These are phyloP conservation scores for Plutomurus gul DNA, from an alignment of 1,140 invertebrate species.

Conservation along the genomic window DNA sequence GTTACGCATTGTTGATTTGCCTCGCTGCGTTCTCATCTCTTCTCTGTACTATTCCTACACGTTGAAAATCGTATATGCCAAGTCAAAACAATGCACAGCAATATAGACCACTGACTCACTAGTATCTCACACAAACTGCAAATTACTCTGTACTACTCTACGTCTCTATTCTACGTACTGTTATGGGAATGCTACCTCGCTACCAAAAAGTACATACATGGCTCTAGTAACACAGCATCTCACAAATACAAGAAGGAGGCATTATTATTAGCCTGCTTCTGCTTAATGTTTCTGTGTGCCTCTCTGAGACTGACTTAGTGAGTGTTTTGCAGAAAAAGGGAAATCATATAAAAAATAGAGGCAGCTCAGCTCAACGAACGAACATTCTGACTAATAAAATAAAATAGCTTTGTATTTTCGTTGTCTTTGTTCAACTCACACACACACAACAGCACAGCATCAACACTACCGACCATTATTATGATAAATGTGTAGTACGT, in stretches of 20 bases:
- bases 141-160: no score
- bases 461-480: no score
- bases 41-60: neutral
- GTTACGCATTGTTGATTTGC: constrained; percentile 11
- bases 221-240: no score
- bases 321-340: neutral
- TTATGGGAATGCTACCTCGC: no score
- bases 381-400: neutral
- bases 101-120: no score
- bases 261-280: neutral
- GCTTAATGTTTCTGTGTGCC: neutral
- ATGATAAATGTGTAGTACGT: no score
- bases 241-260: neutral
- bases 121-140: no score
- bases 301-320: neutral
- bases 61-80: neutral
- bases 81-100: neutral
- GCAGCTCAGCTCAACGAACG: neutral
- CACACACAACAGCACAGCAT: no score
- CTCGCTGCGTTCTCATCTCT: neutral
- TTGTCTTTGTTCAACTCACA: neutral
- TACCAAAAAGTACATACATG: no score
- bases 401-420: neutral
- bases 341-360: constrained; percentile 11
- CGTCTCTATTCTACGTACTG: no score